Evolutionary conservation across 2,888 invertebrate species (phyloP).

Genomic region (Nemotelus nigrinus): DNA sequence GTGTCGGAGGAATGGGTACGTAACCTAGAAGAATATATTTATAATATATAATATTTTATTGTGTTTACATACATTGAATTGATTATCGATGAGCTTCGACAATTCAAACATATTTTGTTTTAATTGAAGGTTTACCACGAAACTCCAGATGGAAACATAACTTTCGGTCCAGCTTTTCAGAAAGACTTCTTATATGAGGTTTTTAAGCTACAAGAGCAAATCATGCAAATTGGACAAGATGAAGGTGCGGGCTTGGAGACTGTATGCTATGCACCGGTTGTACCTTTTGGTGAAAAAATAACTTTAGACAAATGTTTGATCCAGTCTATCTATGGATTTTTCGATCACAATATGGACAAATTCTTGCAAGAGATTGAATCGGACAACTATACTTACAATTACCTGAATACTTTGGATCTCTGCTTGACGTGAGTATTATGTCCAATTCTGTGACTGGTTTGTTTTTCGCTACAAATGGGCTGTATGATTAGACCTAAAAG

Average conservation of each 20-base stretch:
- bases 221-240: slow-evolving; percentile 69
- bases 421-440: slow-evolving; percentile 59
- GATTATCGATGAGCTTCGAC: neutral
- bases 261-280: slow-evolving; percentile 88
- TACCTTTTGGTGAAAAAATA: slow-evolving; percentile 70
- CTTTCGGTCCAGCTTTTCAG: slow-evolving; percentile 85
- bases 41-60: too few relatives aligned
- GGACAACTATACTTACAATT: slow-evolving; percentile 65
- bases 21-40: slow-evolving; percentile 8
- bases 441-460: too few relatives aligned
- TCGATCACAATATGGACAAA: slow-evolving; percentile 69
- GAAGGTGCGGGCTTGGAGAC: slow-evolving; percentile 70
- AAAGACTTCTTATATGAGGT: slow-evolving; percentile 78
- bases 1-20: slow-evolving; percentile 68
- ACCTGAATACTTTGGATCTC: slow-evolving; percentile 59
- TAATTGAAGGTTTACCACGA: slow-evolving; percentile 61
- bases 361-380: slow-evolving; percentile 64
- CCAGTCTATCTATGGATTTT: slow-evolving; percentile 84
- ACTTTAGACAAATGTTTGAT: slow-evolving; percentile 76
- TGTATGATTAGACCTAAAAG: too few relatives aligned
- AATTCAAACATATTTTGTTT: neutral
- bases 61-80: neutral
- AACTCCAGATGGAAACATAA: slow-evolving; percentile 62
- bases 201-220: slow-evolving; percentile 74
- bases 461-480: too few relatives aligned